Conservation (phyloP, 2,113 vertebrate genomes). For the Clupea harengus region DNA sequence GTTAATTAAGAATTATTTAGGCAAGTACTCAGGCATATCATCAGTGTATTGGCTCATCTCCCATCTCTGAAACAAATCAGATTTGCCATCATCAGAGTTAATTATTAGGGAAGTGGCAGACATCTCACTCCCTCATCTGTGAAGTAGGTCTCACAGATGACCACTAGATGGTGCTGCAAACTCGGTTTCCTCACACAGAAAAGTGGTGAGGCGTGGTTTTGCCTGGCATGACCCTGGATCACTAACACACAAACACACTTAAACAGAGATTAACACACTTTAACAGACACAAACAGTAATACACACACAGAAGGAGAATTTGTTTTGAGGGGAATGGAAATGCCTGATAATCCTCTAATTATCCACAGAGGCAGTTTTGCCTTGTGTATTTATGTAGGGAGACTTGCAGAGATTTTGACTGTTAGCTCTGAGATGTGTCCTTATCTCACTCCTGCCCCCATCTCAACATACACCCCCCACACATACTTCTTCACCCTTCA, state of each 20-base stretch:
- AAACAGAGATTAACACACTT: neutral
- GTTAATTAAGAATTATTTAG: neutral
- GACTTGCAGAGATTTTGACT: neutral
- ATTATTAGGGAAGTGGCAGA: neutral
- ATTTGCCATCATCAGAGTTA: neutral
- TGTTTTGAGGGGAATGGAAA: neutral
- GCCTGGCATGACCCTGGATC: conserved; percentile 39
- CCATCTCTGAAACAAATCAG: neutral
- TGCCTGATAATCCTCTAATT: neutral
- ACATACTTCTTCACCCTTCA: neutral
- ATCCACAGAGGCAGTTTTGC: neutral
- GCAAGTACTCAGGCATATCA: neutral
- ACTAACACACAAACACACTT: neutral
- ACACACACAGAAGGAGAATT: neutral
- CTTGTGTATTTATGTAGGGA: neutral
- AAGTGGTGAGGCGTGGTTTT: neutral
- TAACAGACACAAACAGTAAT: neutral
- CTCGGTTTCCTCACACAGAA: neutral
- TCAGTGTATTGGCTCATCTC: neutral
- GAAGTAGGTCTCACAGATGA: neutral
- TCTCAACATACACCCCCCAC: neutral
- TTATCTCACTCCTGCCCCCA: neutral
- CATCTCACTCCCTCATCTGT: neutral
- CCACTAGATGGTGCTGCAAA: conserved; percentile 60
- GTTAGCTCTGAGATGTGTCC: neutral